These are phyloP conservation scores for Blera fallax DNA, from an alignment of 2,888 invertebrate genomes.

Conservation along the genomic window DNA sequence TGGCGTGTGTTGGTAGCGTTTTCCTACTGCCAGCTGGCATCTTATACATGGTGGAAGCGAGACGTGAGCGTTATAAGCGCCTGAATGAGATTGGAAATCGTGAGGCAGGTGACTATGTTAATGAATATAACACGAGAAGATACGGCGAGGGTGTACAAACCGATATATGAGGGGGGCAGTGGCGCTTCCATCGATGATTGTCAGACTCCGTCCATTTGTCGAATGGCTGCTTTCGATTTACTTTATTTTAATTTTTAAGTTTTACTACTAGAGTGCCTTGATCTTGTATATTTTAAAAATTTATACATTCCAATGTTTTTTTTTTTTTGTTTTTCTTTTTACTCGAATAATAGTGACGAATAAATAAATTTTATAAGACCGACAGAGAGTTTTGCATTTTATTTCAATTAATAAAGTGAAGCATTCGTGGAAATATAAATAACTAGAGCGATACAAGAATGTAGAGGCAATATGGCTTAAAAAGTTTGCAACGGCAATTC, in stretches of 20 bases:
- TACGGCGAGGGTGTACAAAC: slow-evolving; percentile 85
- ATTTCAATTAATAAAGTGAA: slow-evolving; percentile 7
- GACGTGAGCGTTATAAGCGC: slow-evolving; percentile 88
- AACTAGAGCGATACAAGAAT: background rate
- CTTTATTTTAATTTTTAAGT: slow-evolving; percentile 16
- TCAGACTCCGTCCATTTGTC: slow-evolving; percentile 54
- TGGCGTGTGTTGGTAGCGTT: slow-evolving; percentile 91
- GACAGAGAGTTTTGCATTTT: background rate
- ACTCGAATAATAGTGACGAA: slow-evolving; percentile 42
- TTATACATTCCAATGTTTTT: slow-evolving; percentile 39
- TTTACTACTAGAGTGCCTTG: slow-evolving; percentile 49
- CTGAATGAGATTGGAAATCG: slow-evolving; percentile 87
- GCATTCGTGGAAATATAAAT: background rate
- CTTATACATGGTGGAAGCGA: slow-evolving; percentile 91
- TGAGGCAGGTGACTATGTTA: slow-evolving; percentile 86
- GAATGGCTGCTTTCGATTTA: slow-evolving; percentile 17
- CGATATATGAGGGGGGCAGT: slow-evolving; percentile 85
- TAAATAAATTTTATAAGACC: slow-evolving; percentile 54
- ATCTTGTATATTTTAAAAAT: slow-evolving; percentile 22
- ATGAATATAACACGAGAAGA: slow-evolving; percentile 83
- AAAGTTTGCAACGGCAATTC: no score
- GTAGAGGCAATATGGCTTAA: background rate
- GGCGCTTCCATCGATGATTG: slow-evolving; percentile 46
- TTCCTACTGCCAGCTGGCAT: slow-evolving; percentile 89
- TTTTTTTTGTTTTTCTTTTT: slow-evolving; percentile 28